Evolutionary conservation across 2,888 invertebrate genomes (phyloP), one percentile per base, ranked within the genome.

Genomic region (Nesidiocoris tenuis): DNA sequence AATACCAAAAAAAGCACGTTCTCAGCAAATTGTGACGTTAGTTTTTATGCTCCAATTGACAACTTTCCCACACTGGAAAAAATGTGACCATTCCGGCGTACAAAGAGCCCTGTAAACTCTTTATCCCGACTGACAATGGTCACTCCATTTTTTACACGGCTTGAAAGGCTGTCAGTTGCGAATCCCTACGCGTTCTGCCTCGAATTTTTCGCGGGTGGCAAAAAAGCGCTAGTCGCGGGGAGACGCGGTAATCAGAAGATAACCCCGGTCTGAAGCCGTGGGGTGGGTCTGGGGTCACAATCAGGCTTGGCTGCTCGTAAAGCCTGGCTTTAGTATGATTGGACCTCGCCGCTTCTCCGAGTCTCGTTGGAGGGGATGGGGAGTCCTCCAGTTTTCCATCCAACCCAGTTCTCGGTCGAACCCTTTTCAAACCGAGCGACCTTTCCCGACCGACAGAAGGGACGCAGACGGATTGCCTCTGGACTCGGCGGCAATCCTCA

Each of bases 301-400:
- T 70, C 70, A 70, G 70, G 70, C 70, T 19, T 18, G 57, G 70
- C 59, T 70, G 57, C 59, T 70, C 70, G 70, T 70, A 70, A 70
- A 70, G 70, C 70, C 39, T 59, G 70, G 70, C 59, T 70, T 70
- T 70, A 70, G 70, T 70, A 70, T 70, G 70, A 70, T 70, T 70
- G 70, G 70, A 70, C 70, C 23, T 70, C 70, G 24, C n/a, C 59
- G 3, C 59, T 59, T 16, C 59, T 19, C 59, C 7, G n/a, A n/a
- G 7, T 39, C 39, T 39, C 39, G 12, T n/a, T n/a, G 39, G 39
- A 3, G 39, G 39, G 39, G 39, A 39, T 39, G 39, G 39, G 3
- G 39, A 39, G 39, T 39, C 39, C 39, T 39, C 39, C 39, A 12
- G 39, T 39, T 39, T 39, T 39, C 39, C 39, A 39, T 39, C 39